phyloP scores from a whole-genome alignment of 2,888 invertebrate species.

The Hedya salicella region DNA sequence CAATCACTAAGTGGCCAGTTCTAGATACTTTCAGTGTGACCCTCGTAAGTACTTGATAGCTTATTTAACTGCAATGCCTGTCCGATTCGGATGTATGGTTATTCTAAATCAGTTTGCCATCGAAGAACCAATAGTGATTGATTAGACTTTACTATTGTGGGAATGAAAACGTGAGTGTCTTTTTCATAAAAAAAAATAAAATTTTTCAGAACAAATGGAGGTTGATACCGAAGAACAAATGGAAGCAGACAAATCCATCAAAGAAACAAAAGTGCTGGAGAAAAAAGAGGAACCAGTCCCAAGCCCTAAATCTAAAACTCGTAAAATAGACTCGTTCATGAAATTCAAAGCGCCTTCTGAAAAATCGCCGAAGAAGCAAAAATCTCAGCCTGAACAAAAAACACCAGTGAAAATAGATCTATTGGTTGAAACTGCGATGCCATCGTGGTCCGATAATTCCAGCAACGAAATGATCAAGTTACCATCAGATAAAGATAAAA shows the following conservation, averaged over 20 bases:
- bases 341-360: conserved; percentile 72
- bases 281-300: conserved; percentile 51
- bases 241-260: conserved; percentile 46
- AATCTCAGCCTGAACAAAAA: conserved; percentile 57
- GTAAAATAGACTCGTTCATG: conserved; percentile 70
- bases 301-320: conserved; percentile 50
- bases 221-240: conserved; percentile 52
- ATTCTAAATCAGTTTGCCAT: too few relatives aligned
- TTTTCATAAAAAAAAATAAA: too few relatives aligned
- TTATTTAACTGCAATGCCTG: too few relatives aligned
- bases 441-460: conserved; percentile 81
- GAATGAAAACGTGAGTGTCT: too few relatives aligned
- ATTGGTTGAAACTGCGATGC: conserved; percentile 77
- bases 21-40: too few relatives aligned
- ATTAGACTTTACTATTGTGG: too few relatives aligned
- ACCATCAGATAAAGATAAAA: conserved; percentile 73
- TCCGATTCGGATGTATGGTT: too few relatives aligned
- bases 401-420: conserved; percentile 75
- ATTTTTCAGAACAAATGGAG: conserved; percentile 64
- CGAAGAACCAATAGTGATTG: too few relatives aligned
- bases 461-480: conserved; percentile 69
- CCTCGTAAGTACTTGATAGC: too few relatives aligned
- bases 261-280: conserved; percentile 48
- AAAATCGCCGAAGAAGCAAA: conserved; percentile 67
- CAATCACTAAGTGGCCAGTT: too few relatives aligned